These are phyloP conservation scores for Cyphomyrus discorhynchus DNA, from an alignment of 2,113 vertebrate species.

Conservation along the genomic window DNA sequence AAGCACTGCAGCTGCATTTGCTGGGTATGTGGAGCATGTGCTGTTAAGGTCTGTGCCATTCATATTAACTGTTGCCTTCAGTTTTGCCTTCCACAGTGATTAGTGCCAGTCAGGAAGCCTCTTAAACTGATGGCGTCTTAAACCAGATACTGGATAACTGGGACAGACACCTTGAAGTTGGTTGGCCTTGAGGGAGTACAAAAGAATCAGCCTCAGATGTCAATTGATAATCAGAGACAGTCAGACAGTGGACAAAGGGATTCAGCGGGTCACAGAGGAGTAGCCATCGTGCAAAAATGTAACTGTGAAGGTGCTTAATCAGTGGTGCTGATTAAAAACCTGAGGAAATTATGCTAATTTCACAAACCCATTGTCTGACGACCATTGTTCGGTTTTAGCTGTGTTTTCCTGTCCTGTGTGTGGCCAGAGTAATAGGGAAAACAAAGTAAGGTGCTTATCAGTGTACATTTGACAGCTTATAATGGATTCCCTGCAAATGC, in stretches of 20 bases:
- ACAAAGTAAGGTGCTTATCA: neutral
- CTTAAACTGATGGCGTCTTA: neutral
- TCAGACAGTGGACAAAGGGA: neutral
- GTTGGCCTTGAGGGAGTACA: neutral
- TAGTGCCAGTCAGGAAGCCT: neutral
- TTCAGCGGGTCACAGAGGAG: neutral
- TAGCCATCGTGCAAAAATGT: neutral
- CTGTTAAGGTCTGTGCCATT: neutral
- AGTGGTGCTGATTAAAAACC: constrained; percentile 9
- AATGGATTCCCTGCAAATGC: neutral
- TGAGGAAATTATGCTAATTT: constrained; percentile 6
- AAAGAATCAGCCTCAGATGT: neutral
- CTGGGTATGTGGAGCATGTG: neutral
- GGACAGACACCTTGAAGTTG: neutral
- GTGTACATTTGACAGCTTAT: neutral
- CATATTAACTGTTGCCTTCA: neutral
- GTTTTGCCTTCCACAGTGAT: neutral
- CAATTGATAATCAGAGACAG: neutral
- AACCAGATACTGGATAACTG: neutral
- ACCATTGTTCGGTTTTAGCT: neutral
- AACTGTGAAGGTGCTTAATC: neutral
- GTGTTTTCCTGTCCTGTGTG: neutral
- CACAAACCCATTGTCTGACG: neutral
- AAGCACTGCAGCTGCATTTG: neutral
- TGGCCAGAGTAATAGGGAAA: neutral